Base-by-base conservation (phyloP, 2,797 vertebrate species). In the Parotocinclus haroldoi region DNA sequence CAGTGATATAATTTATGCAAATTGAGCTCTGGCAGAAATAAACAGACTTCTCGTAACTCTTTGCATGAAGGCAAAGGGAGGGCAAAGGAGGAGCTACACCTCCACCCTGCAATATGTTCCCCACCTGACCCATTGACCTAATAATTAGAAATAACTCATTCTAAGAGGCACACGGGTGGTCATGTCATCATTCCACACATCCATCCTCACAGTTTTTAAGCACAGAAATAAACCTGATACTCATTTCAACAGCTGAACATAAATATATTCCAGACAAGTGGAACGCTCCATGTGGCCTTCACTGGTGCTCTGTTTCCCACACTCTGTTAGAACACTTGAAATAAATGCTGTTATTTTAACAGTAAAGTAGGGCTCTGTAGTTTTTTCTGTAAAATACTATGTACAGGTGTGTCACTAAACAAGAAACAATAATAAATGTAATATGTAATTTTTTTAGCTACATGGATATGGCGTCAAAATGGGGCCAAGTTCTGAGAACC, bases 101-200 rank as follows among this genome's bases (percentile, higher is more conserved):
- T 49, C 13, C 11, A 7, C 36, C 50, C 50, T 46, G 38, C 39
- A 49, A 27, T 66, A n/a, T 42, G 27, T 45, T 16, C 44, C 39
- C 68, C 45, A 59, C 44, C 61, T 76, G 76, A 10, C 76, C 73
- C 51, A 71, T 60, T 76, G 73, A 76, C 73, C 73, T 54, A 76
- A 53, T 74, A 66, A 71, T 64, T 68, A 73, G 68, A 69, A 74
- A 76, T 74, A 78, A 58, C 66, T 50, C 60, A 48, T 36, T 1
- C 14, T 66, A 62, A 60, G 53, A 58, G 69, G 39, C 36, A 63
- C 38, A 12, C 48, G 61, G 37, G 53, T 58, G 63, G 59, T 12
- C 36, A 37, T 56, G 44, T 27, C 27, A 5, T 27, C 27, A 27
- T 27, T 27, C 27, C 27, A 27, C 27, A 27, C 27, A 27, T 27